These are phyloP conservation scores for Narcine bancroftii DNA, from an alignment of 2,113 vertebrate species.

Conservation along the genomic window DNA sequence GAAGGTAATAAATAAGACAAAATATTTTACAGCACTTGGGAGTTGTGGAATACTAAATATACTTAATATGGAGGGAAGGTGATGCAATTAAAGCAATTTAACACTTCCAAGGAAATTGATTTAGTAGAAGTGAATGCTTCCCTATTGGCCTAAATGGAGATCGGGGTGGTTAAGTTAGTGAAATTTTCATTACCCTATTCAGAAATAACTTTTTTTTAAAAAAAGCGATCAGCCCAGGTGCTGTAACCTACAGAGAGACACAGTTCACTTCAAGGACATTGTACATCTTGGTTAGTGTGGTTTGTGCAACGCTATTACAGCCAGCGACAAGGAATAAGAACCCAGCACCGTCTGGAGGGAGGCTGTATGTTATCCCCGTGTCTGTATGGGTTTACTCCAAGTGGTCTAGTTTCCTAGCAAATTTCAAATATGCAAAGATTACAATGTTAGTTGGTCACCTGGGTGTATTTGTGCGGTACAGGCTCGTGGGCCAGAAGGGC, in stretches of 20 bases:
- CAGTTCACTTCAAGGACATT: background rate
- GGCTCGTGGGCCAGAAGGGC: no score
- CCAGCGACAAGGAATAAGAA: no score
- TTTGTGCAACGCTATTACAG: no score
- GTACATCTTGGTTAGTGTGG: no score
- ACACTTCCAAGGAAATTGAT: background rate
- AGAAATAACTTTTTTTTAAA: background rate
- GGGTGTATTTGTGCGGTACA: no score
- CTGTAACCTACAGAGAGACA: background rate
- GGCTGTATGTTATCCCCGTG: no score
- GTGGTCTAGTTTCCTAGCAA: no score
- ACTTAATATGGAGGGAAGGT: background rate
- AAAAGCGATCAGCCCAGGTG: background rate
- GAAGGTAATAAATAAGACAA: background rate
- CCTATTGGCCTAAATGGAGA: background rate
- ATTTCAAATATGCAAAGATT: no score
- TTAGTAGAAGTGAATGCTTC: background rate
- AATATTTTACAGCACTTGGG: conserved; percentile 15
- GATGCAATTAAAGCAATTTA: background rate
- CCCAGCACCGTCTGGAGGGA: no score
- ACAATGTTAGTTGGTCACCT: no score
- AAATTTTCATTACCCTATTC: background rate
- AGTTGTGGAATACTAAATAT: conserved; percentile 13
- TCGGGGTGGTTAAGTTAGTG: background rate
- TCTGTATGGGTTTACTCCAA: no score